Conservation (phyloP, 2,113 vertebrate species). For the Percina caprodes region DNA sequence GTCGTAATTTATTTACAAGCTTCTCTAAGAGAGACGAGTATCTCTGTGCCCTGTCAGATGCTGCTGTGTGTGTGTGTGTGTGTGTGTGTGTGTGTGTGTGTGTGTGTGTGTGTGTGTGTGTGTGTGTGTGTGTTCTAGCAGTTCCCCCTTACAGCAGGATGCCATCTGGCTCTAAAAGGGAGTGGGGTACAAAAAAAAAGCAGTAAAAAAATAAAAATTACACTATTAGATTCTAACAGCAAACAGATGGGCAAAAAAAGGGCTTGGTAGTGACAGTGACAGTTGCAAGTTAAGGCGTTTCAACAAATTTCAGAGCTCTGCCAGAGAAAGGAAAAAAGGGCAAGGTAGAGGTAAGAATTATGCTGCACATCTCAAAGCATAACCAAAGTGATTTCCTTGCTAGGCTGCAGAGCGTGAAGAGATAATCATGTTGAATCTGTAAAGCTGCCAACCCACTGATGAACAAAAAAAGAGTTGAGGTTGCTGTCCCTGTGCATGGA, state of each 20-base stretch:
- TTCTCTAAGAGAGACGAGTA: too few species aligned
- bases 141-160: not conserved
- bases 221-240: conserved; percentile 2
- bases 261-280: not conserved
- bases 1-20: too few species aligned
- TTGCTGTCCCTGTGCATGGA: not conserved
- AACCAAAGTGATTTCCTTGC: conserved; percentile 33
- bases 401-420: not conserved
- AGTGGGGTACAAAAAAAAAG: conserved; percentile 13
- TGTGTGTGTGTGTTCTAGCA: not conserved
- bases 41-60: too few species aligned
- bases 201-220: not conserved
- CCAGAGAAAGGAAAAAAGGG: not conserved
- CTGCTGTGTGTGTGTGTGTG: too few species aligned
- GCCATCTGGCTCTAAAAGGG: conserved; percentile 32
- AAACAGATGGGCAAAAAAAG: not conserved
- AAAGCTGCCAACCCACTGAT: not conserved
- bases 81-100: too few species aligned
- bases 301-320: conserved; percentile 6
- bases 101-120: not conserved
- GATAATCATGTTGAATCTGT: conserved; percentile 19
- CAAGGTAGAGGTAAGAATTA: not conserved
- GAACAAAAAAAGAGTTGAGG: not conserved
- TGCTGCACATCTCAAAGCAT: not conserved
- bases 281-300: not conserved